Percentiles rank a stretch among this genome's conserved stretches.
Evolutionary conservation across 1,140 invertebrate genomes (phyloP).

Genomic region (Chlorops oryzae): DNA sequence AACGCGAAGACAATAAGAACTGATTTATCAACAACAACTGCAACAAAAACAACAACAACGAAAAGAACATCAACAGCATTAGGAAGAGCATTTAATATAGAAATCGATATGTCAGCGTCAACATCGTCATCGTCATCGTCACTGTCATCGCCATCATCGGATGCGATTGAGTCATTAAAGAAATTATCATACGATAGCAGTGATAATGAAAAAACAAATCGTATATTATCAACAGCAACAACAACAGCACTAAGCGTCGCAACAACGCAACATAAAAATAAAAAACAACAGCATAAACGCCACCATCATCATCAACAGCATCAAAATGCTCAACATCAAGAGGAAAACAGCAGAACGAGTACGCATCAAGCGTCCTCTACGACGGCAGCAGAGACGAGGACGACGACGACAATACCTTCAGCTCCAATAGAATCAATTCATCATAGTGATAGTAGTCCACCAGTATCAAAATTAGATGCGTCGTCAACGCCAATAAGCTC

Average conservation of each 20-base stretch:
- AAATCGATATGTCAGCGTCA: slow-evolving; percentile 24
- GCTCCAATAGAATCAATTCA: background rate
- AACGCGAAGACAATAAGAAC: slow-evolving; percentile 2
- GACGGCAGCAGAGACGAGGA: background rate
- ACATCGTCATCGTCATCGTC: no score
- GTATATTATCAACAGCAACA: slow-evolving; percentile 2
- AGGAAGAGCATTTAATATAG: slow-evolving; percentile 37
- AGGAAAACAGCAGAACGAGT: slow-evolving; percentile 21
- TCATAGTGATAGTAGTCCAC: background rate
- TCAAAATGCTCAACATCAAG: slow-evolving; percentile 25
- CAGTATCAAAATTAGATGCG: background rate
- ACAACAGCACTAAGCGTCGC: slow-evolving; percentile 8
- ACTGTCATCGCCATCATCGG: no score
- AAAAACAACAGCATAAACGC: slow-evolving; percentile 13
- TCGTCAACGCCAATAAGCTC: slow-evolving; percentile 21
- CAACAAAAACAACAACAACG: slow-evolving; percentile 14
- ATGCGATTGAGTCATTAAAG: no score
- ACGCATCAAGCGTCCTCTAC: slow-evolving; percentile 15
- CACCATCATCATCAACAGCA: slow-evolving; percentile 15
- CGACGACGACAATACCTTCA: slow-evolving; percentile 8
- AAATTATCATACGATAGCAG: background rate
- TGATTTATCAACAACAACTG: slow-evolving; percentile 6
- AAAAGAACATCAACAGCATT: slow-evolving; percentile 20
- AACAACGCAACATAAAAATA: slow-evolving; percentile 1
- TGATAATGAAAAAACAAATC: background rate